phyloP scores from a whole-genome alignment of 2,888 invertebrate genomes.

The Eremobia ochroleuca region DNA sequence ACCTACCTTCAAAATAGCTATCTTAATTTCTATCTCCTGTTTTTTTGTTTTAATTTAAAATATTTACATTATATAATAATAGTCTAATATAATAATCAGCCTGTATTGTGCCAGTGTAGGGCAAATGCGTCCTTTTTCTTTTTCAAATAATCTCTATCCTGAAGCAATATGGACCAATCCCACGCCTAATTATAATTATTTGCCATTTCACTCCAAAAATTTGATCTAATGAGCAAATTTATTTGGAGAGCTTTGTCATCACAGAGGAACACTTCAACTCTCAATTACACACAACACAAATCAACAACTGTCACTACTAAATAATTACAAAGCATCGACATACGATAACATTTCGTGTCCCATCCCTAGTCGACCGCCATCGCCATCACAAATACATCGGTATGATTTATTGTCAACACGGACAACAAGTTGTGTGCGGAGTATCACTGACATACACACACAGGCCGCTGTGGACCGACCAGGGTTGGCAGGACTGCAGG shows the following conservation, averaged over 20 bases:
- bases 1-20: not conserved
- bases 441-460: constrained; percentile 81
- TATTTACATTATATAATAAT: not conserved
- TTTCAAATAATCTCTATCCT: too few species aligned
- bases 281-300: not conserved
- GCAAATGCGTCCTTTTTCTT: too few species aligned
- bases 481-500: constrained; percentile 45
- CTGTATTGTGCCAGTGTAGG: too few species aligned
- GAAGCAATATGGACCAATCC: too few species aligned
- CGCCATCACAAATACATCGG: constrained; percentile 89
- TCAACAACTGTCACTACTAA: not conserved
- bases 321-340: constrained; percentile 28
- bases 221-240: not conserved
- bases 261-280: not conserved
- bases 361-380: constrained; percentile 71
- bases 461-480: constrained; percentile 40
- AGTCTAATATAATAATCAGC: too few species aligned
- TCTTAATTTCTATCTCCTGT: not conserved
- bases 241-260: not conserved
- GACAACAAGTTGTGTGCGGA: constrained; percentile 86
- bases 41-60: not conserved
- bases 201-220: not conserved
- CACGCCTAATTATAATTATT: not conserved
- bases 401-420: constrained; percentile 90
- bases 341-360: not conserved